Conservation (phyloP, 2,888 invertebrate genomes). For the Lottia gigantea region DNA sequence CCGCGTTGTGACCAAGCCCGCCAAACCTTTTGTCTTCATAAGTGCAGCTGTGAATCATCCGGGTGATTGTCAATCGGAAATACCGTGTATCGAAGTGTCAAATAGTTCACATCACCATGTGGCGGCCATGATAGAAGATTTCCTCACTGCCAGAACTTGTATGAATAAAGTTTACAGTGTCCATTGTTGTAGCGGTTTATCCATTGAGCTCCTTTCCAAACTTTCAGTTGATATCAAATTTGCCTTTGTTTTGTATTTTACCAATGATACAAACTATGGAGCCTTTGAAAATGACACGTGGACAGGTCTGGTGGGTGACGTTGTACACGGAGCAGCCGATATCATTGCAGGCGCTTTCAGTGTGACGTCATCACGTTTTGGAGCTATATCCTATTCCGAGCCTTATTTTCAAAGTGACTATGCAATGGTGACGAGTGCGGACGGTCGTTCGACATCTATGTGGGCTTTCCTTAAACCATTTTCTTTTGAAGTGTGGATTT, state of each 20-base stretch:
- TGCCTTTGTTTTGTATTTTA: constrained; percentile 83
- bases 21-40: constrained; percentile 91
- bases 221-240: constrained; percentile 87
- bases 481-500: constrained; percentile 88
- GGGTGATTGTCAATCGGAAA: constrained; percentile 47
- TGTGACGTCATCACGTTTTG: constrained; percentile 76
- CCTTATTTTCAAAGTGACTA: constrained; percentile 91
- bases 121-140: constrained; percentile 60
- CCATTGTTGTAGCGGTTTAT: constrained; percentile 83
- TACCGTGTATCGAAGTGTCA: constrained; percentile 69
- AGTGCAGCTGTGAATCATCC: constrained; percentile 75
- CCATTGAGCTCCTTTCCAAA: constrained; percentile 86
- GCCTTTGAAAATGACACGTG: constrained; percentile 73
- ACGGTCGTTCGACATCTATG: constrained; percentile 70
- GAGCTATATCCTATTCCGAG: constrained; percentile 86
- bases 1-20: constrained; percentile 87
- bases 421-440: constrained; percentile 80
- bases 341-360: constrained; percentile 90
- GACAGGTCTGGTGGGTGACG: constrained; percentile 89
- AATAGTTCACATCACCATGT: constrained; percentile 29
- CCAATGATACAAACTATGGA: constrained; percentile 69
- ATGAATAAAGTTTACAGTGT: constrained; percentile 41
- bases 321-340: constrained; percentile 87
- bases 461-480: constrained; percentile 89
- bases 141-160: constrained; percentile 38